A percentile compares a stretch with the other conserved stretches of the same genome.
Evolutionary conservation across 2,888 invertebrate genomes (phyloP).

Genomic region (Terebella lapidaria): DNA sequence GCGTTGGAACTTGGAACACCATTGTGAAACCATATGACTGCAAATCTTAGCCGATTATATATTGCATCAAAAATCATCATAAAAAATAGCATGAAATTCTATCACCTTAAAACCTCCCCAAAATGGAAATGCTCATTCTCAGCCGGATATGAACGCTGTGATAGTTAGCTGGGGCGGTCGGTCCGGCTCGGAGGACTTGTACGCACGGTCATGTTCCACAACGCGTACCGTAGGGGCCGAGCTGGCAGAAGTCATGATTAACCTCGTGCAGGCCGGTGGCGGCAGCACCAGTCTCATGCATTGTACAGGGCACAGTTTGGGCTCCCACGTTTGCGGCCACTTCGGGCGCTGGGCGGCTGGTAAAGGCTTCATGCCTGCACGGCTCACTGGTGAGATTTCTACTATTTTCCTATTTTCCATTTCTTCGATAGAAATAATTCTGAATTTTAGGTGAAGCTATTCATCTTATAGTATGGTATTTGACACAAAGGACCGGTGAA

Average conservation of each 20-base stretch:
- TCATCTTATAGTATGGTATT: no score
- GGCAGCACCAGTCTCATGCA: neutral
- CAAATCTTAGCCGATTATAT: no score
- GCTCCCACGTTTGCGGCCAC: neutral
- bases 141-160: neutral
- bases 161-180: conserved; percentile 2
- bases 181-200: neutral
- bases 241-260: neutral
- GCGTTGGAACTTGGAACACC: no score
- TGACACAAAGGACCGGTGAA: no score
- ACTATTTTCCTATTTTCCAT: no score
- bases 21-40: no score
- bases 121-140: no score
- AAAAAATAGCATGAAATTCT: no score
- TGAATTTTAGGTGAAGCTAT: no score
- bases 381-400: neutral
- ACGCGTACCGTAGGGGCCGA: neutral
- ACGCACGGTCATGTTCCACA: neutral
- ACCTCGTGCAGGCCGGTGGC: neutral
- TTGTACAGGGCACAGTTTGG: conserved; percentile 1
- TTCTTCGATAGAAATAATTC: no score
- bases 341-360: neutral
- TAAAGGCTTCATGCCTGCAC: neutral
- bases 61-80: no score
- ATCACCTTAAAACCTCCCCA: no score